Percentiles rank a stretch among this genome's conserved stretches.
phyloP scores from a whole-genome alignment of 2,888 invertebrate genomes.

The Panopea generosa region DNA sequence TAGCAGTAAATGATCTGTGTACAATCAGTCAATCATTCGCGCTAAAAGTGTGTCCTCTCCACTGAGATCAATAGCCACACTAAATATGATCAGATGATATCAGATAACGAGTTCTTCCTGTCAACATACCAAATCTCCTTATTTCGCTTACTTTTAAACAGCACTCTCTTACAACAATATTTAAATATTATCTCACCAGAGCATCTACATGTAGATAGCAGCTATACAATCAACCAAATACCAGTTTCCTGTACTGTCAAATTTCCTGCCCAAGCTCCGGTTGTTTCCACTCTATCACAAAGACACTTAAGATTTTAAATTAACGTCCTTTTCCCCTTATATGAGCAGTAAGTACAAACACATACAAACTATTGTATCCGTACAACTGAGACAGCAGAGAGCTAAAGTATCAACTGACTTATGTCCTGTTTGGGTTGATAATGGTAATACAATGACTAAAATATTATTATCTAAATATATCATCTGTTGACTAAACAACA shows the following conservation, averaged over 20 bases:
- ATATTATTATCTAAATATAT: no score
- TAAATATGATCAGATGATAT: conserved; percentile 29
- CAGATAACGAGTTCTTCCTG: conserved; percentile 58
- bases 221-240: conserved; percentile 11
- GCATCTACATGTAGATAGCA: conserved; percentile 12
- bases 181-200: background rate
- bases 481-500: conserved; percentile 11
- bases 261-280: conserved; percentile 7
- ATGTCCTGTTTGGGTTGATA: no score
- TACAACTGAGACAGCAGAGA: no score
- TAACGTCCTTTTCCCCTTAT: conserved; percentile 13
- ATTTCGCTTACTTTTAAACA: background rate
- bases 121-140: conserved; percentile 20
- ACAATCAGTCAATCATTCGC: conserved; percentile 37
- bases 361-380: no score
- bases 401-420: no score
- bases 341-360: conserved; percentile 1
- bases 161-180: background rate
- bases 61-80: conserved; percentile 52
- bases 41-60: conserved; percentile 40
- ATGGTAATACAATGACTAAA: no score
- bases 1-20: background rate
- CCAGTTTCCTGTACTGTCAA: conserved; percentile 46
- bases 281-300: background rate
- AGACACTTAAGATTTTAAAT: conserved; percentile 4